Percentiles rank a stretch among this genome's conserved stretches.
Evolutionary conservation across 2,113 vertebrate species (phyloP).

Genomic region (Scortum barcoo): DNA sequence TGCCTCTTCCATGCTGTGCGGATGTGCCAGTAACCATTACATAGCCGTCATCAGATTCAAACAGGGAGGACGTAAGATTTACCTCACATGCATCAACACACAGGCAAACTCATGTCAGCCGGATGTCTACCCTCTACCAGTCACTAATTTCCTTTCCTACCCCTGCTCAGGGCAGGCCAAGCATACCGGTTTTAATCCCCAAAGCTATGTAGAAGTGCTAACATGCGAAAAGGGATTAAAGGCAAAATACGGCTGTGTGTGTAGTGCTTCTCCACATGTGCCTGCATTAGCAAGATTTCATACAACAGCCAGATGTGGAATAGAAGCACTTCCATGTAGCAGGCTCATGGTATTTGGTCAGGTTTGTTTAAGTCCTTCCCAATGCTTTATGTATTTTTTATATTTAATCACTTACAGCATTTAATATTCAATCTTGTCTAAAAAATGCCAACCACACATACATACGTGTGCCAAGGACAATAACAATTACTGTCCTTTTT

Average conservation of each 20-base stretch:
- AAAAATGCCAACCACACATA: not conserved
- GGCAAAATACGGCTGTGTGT: slow-evolving; percentile 65
- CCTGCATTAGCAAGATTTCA: slow-evolving; percentile 73
- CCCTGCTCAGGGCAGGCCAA: slow-evolving; percentile 42
- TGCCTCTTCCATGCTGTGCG: slow-evolving; percentile 47
- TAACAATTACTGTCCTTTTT: not conserved
- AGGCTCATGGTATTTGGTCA: slow-evolving; percentile 29
- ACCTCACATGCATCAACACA: slow-evolving; percentile 42
- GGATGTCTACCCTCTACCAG: slow-evolving; percentile 59
- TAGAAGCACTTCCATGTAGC: slow-evolving; percentile 29
- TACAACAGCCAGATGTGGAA: slow-evolving; percentile 44
- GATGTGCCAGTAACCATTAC: slow-evolving; percentile 50
- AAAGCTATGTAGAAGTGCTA: slow-evolving; percentile 73
- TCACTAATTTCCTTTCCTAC: slow-evolving; percentile 49
- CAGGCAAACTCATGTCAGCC: slow-evolving; percentile 47
- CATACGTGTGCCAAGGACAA: too few relatives aligned
- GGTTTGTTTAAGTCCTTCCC: slow-evolving; percentile 8
- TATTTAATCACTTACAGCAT: not conserved
- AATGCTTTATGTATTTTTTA: slow-evolving; percentile 4
- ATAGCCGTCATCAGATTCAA: slow-evolving; percentile 45
- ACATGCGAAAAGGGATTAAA: slow-evolving; percentile 75
- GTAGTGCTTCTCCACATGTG: slow-evolving; percentile 74
- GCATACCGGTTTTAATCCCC: slow-evolving; percentile 69
- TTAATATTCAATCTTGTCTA: not conserved
- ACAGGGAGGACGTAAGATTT: slow-evolving; percentile 24